Evolutionary conservation across 2,113 vertebrate genomes (phyloP).

Genomic region (Globicephala melas): DNA sequence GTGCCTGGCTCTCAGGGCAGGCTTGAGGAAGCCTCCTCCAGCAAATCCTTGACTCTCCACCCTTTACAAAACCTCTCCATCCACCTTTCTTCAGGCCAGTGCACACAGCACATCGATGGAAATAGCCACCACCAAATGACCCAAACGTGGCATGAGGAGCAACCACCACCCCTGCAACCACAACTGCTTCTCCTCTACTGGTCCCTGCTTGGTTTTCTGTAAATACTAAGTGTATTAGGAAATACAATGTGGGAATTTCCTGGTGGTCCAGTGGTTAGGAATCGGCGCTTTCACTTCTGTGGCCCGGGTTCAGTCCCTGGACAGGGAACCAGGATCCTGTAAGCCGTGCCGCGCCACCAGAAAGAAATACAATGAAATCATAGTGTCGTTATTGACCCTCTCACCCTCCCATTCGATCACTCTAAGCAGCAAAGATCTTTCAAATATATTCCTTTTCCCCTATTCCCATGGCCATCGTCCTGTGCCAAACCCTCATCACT

Average conservation of each 20-base stretch:
- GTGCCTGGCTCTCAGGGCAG: background rate
- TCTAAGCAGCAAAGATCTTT: background rate
- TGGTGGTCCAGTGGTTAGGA: background rate
- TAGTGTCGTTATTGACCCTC: too few species aligned
- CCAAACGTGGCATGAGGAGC: background rate
- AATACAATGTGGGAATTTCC: background rate
- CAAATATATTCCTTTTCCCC: background rate
- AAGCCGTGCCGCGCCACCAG: too few species aligned
- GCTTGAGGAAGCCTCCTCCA: background rate
- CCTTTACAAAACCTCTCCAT: too few species aligned
- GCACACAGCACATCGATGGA: fast-evolving
- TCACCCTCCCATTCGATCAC: background rate
- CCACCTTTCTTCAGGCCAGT: background rate
- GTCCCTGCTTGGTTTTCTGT: background rate
- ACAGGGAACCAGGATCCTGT: too few species aligned
- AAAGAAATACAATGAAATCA: background rate
- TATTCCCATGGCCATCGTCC: fast-evolving
- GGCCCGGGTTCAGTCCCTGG: too few species aligned
- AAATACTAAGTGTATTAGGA: background rate
- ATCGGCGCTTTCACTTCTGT: background rate
- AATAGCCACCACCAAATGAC: fast-evolving
- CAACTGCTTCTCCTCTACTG: fast-evolving
- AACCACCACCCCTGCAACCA: background rate
- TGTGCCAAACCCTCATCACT: background rate
- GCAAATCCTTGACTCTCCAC: background rate